phyloP scores from a whole-genome alignment of 2,113 vertebrate genomes.

The Dromiciops gliroides region DNA sequence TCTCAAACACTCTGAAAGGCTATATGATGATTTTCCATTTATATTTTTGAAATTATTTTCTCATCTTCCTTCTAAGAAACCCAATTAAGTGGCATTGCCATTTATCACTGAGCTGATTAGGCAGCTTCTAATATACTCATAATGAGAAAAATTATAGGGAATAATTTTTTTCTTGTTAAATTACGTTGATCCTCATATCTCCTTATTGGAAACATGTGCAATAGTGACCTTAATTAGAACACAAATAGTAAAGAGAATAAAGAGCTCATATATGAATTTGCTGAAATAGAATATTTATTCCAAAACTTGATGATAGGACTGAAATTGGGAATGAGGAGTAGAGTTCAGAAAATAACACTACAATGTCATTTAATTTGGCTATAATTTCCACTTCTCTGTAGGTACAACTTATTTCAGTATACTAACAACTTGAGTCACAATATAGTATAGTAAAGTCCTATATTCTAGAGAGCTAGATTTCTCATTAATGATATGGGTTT shows the following conservation, averaged over 20 bases:
- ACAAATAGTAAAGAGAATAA: not conserved
- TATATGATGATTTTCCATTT: not conserved
- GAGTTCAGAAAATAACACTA: not conserved
- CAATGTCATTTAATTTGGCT: not conserved
- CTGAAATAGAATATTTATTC: not conserved
- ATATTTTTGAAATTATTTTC: not conserved
- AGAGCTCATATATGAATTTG: not conserved
- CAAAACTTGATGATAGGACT: not conserved
- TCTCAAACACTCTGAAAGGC: conserved; percentile 29
- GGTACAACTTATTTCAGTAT: not conserved
- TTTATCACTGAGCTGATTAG: not conserved
- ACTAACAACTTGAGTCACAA: not conserved
- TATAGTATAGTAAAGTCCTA: not conserved
- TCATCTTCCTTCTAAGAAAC: not conserved
- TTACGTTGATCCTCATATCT: not conserved
- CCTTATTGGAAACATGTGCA: not conserved
- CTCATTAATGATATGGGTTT: not conserved
- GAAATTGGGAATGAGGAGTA: not conserved
- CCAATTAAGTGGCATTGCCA: not conserved
- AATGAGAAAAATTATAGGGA: not conserved
- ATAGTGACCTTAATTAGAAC: not conserved
- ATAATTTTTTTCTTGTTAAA: not conserved
- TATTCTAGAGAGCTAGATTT: not conserved
- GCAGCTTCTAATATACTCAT: not conserved
- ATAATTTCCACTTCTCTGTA: not conserved